phyloP scores from a whole-genome alignment of 2,797 vertebrate genomes.

The Pelobates cultripes region DNA sequence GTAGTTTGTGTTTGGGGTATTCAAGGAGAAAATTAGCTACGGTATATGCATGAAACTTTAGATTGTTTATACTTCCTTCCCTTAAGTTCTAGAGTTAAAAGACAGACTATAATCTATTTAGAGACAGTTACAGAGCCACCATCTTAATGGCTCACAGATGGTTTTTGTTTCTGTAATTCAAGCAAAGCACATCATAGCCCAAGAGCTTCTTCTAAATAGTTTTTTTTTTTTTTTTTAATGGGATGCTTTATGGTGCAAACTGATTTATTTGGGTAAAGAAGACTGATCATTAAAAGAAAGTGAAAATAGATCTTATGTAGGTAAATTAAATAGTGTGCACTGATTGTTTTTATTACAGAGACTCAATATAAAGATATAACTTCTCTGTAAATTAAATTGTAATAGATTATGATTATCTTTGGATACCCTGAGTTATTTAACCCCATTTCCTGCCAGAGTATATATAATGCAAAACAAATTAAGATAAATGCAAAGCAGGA shows the following conservation, averaged over 20 bases:
- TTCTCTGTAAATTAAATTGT: neutral
- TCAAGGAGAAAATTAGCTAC: neutral
- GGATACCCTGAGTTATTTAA: neutral
- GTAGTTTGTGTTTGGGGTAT: neutral
- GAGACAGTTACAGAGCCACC: neutral
- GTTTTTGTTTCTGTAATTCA: conserved; percentile 2
- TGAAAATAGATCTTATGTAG: neutral
- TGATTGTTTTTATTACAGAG: neutral
- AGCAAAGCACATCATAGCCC: neutral
- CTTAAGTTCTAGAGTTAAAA: neutral
- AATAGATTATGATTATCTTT: neutral
- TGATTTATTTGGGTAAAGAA: neutral
- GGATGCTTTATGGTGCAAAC: neutral
- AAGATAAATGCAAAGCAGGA: too few relatives aligned
- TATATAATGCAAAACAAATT: neutral
- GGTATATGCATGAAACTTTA: neutral
- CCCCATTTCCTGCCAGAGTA: neutral
- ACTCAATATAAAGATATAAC: neutral
- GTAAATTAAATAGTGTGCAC: neutral
- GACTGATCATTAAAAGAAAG: too few relatives aligned
- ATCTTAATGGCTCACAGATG: conserved; percentile 5
- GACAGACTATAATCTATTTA: neutral
- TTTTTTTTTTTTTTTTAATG: neutral
- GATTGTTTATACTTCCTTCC: neutral
- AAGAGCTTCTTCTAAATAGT: neutral